Evolutionary conservation across 2,888 invertebrate species (phyloP).

Genomic region (Lepetodrilus schrolli): DNA sequence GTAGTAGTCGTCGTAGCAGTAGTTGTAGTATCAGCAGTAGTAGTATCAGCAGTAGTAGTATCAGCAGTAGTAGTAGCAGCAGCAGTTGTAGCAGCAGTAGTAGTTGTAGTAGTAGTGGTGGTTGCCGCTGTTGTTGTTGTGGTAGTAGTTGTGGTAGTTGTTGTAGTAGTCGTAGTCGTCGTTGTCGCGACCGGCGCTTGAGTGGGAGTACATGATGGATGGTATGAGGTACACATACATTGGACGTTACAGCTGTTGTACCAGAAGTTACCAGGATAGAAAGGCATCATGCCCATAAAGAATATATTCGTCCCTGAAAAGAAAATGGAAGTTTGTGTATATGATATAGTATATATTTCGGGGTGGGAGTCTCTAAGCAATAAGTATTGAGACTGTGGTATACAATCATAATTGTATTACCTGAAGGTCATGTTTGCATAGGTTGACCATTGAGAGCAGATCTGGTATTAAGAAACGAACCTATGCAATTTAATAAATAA

Average conservation of each 20-base stretch:
- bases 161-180: not conserved
- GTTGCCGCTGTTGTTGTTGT: not conserved
- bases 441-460: no score
- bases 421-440: no score
- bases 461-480: no score
- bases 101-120: not conserved
- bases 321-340: not conserved
- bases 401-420: no score
- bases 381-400: no score
- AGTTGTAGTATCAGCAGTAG: not conserved
- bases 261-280: not conserved
- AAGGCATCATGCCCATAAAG: not conserved
- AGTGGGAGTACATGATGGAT: not conserved
- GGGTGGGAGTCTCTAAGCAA: no score
- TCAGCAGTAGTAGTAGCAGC: not conserved
- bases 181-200: not conserved
- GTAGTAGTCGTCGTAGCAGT: not conserved
- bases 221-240: conserved; percentile 6
- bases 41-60: not conserved
- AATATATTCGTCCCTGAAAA: not conserved
- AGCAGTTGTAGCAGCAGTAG: not conserved
- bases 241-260: conserved; percentile 1
- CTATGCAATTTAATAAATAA: no score
- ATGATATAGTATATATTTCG: no score
- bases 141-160: not conserved